phyloP scores from a whole-genome alignment of 2,888 invertebrate genomes.

The Himalopsyche japonica region DNA sequence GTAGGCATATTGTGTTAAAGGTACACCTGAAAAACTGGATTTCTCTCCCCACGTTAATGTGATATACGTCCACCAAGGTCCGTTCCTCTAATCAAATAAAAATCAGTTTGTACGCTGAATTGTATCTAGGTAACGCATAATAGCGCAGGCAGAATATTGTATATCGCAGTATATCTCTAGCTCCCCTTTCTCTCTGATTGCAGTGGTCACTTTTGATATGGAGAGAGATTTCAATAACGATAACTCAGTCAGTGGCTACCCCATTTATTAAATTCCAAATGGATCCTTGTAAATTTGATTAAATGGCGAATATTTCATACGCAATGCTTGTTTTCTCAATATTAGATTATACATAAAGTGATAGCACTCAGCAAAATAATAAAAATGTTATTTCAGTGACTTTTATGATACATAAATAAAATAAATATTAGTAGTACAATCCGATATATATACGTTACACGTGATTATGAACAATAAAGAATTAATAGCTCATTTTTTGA shows the following conservation, averaged over 20 bases:
- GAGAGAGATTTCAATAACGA: slow-evolving; percentile 34
- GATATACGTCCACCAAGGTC: slow-evolving; percentile 21
- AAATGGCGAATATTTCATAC: neutral
- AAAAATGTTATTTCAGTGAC: too few species aligned
- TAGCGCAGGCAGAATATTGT: neutral
- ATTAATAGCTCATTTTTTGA: too few species aligned
- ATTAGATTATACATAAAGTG: neutral
- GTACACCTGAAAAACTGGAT: slow-evolving; percentile 30
- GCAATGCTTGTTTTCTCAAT: neutral
- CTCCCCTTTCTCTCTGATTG: slow-evolving; percentile 23
- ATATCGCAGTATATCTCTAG: neutral
- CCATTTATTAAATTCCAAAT: slow-evolving; percentile 37
- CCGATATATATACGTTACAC: too few species aligned
- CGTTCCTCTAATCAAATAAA: slow-evolving; percentile 37
- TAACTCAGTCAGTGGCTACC: slow-evolving; percentile 14
- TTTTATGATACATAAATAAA: too few species aligned
- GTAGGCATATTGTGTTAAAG: neutral
- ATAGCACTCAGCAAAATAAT: neutral
- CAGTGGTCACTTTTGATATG: slow-evolving; percentile 38
- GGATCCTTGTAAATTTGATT: neutral
- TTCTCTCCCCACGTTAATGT: slow-evolving; percentile 25
- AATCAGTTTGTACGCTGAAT: slow-evolving; percentile 30
- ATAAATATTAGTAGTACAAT: too few species aligned
- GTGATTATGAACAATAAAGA: too few species aligned
- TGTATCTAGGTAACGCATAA: slow-evolving; percentile 24